Evolutionary conservation across 2,888 invertebrate species (phyloP), one percentile per base, ranked within the genome.

Genomic region (Phyllotreta striolata): DNA sequence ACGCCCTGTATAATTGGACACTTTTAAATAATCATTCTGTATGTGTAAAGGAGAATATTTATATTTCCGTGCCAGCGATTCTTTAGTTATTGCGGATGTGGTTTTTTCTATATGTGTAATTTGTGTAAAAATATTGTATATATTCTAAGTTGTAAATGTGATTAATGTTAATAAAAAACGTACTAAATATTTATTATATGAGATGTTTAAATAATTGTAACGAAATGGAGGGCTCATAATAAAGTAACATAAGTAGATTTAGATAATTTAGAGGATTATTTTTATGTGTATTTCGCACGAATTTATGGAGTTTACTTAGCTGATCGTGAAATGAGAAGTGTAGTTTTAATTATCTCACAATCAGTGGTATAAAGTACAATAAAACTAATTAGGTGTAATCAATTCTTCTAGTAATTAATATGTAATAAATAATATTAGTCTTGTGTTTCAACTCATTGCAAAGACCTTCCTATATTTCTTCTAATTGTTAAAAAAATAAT

Each of bases 141-240:
- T 49, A 49, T 49, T 49, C 34, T n/a, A 49, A 49, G 49, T 37
- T 49, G 49, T 49, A 49, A 49, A 49, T 49, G 49, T 49, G 49
- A 49, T 49, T 49, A 49, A 49, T 35, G 14, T 49, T 49, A 49
- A 49, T 49, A 24, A 7, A 10, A 41, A 41, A 9, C 10, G 41
- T 41, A 41, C 10, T 9, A 3, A 41, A 41, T n/a, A 41, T 9
- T 41, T 41, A n/a, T 41, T 41, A 41, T 10, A n/a, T 41, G 2
- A 5, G 41, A n/a, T 24, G 24, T 24, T 24, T 24, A 24, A 24
- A 24, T 24, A n/a, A n/a, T n/a, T n/a, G n/a, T n/a, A n/a, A n/a
- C n/a, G n/a, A n/a, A n/a, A n/a, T n/a, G n/a, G n/a, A n/a, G n/a
- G n/a, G n/a, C n/a, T n/a, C n/a, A n/a, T n/a, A n/a, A n/a, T n/a